Percentiles rank a stretch among this genome's conserved stretches.
These are phyloP conservation scores for Vanacampus margaritifer DNA, from an alignment of 2,113 vertebrate species.

Conservation along the genomic window DNA sequence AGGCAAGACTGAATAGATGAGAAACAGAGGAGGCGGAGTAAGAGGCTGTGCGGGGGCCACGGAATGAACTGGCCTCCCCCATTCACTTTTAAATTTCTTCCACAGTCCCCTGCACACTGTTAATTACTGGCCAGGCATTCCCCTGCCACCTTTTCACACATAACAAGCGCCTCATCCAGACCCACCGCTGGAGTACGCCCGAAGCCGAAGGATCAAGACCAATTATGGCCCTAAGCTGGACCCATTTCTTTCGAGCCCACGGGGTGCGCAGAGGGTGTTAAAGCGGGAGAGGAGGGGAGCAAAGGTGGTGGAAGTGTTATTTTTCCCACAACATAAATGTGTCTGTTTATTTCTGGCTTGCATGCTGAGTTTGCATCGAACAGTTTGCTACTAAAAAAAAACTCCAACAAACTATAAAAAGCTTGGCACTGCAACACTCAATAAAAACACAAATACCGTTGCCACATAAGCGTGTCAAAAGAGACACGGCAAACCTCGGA, in stretches of 20 bases:
- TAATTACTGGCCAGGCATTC: conserved; percentile 95
- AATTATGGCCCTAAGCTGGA: conserved; percentile 93
- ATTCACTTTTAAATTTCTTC: conserved; percentile 98
- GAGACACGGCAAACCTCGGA: background rate
- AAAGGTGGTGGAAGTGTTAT: conserved; percentile 76
- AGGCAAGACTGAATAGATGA: conserved; percentile 86
- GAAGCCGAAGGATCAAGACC: conserved; percentile 91
- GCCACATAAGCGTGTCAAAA: background rate
- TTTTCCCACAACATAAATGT: conserved; percentile 70
- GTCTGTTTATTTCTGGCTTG: conserved; percentile 51
- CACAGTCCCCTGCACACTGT: conserved; percentile 93
- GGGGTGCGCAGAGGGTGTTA: conserved; percentile 52
- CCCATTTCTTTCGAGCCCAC: conserved; percentile 79
- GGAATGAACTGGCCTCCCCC: conserved; percentile 89
- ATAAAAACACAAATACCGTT: conserved; percentile 7
- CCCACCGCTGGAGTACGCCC: conserved; percentile 93
- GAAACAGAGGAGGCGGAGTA: conserved; percentile 70
- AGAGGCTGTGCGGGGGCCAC: conserved; percentile 75
- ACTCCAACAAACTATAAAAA: conserved; percentile 19
- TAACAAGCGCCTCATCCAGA: conserved; percentile 84
- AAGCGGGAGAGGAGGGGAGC: conserved; percentile 56
- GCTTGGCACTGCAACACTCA: background rate
- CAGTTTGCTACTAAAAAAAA: conserved; percentile 23
- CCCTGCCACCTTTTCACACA: conserved; percentile 84
- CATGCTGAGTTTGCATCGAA: conserved; percentile 40